Base-by-base conservation (phyloP, 2,888 invertebrate genomes). In the Diarsia dahlii region DNA sequence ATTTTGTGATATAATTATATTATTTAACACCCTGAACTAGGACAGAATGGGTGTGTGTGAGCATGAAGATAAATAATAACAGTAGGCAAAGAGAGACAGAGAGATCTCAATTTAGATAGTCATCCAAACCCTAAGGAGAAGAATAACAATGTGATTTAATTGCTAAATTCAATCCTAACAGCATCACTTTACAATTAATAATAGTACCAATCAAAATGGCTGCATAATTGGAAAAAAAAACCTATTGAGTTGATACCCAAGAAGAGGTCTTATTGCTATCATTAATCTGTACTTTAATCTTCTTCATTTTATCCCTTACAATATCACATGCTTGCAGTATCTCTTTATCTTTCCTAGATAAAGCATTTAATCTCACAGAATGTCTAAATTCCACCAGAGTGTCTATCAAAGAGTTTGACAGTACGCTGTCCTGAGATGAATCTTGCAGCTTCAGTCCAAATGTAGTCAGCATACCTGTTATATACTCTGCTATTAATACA, bases 271-370 rank as follows among this genome's bases (percentile, higher is more conserved):
- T 97, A 85, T 97, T 97, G 82, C 96, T 97, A 91, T 98, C 98
- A 94, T 98, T 98, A 71, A 98, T 95, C 92, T 97, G 97, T 87
- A 98, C 95, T 79, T 98, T 98, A 87, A 95, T 95, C 73, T 95
- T 94, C 84, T 97, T 97, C 89, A 98, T 95, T 90, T 97, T 95
- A 88, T 97, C 96, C 80, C 98, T 96, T 9, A 97, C 97, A 78
- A 96, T 91, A 92, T 98, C 98, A 94, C 98, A 98, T 28, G 97
- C 97, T 80, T 90, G 92, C 74, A 98, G 94, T 39, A 98, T 89
- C 62, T 97, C 96, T 52, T 96, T 94, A 92, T 98, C 97, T 90
- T 98, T 98, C 0, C 89, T 92, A 20, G 91, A 86, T 46, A 97
- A 89, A 8, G 97, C 98, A 89, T 97, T 94, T n/a, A 92, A 90